Evolutionary conservation across 2,888 invertebrate genomes (phyloP).

Genomic region (Myopa testacea): DNA sequence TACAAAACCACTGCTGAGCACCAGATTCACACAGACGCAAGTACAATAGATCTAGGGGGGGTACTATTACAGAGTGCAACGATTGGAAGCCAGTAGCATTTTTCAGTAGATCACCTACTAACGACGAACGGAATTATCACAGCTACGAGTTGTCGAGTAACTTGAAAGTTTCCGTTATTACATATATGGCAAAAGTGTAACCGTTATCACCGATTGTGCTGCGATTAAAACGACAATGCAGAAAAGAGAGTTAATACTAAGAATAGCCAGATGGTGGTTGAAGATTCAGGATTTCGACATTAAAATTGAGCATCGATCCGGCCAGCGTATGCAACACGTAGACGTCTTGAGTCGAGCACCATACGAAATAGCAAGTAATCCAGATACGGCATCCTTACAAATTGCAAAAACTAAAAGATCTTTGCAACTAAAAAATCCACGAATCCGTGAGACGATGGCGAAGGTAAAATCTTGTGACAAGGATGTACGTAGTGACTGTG

Average conservation of each 20-base stretch:
- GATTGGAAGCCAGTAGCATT: conserved; percentile 27
- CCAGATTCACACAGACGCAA: conserved; percentile 26
- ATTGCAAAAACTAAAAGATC: background rate
- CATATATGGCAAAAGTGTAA: conserved; percentile 27
- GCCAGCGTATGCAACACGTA: conserved; percentile 37
- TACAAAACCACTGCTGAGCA: conserved; percentile 1
- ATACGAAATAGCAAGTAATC: background rate
- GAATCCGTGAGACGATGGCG: background rate
- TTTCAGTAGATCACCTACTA: conserved; percentile 19
- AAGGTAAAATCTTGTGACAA: conserved; percentile 1
- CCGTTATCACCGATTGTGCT: conserved; percentile 40
- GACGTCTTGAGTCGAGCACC: conserved; percentile 34
- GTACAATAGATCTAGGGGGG: conserved; percentile 14
- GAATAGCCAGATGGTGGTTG: conserved; percentile 42
- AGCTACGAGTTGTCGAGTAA: conserved; percentile 37
- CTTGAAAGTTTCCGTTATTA: conserved; percentile 43
- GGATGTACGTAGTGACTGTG: conserved; percentile 13
- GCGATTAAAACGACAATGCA: conserved; percentile 37
- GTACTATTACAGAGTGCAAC: conserved; percentile 14
- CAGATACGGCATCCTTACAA: background rate
- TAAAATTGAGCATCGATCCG: conserved; percentile 41
- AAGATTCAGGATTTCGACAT: conserved; percentile 42
- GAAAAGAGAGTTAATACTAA: conserved; percentile 42
- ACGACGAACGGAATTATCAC: conserved; percentile 10
- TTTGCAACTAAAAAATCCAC: conserved; percentile 32